Base-by-base conservation (phyloP, 1,140 invertebrate genomes). In the Atta colombica region DNA sequence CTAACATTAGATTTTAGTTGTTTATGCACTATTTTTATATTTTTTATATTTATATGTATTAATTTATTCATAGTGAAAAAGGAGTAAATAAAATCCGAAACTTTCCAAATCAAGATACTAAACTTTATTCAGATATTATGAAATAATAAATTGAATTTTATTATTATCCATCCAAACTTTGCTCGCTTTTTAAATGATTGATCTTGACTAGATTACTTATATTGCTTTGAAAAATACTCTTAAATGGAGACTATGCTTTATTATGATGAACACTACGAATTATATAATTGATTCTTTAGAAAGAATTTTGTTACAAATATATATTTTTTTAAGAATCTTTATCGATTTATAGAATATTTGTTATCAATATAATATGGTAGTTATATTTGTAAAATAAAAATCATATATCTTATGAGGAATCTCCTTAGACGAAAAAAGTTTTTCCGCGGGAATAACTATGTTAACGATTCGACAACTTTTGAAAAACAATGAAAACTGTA, bases 401-500 rank as follows among this genome's bases (percentile, higher is more conserved):
- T 72, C 21, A 45, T 31, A 72, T 18, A 55, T 28, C 8, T 10
- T 35, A 10, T 45, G 12, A 1, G 45, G 14, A 18, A 25, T 16
- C 35, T 58, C 8, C 8, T 80, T n/a, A 58, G 12, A 21, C 4
- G 21, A 81, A 55, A 28, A 45, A 72, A 80, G 10, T 18, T 58
- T 71, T 6, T 58, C 12, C 25, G 31, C 18, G 1, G 51, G 31
- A 51, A n/a, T 81, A 77, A 85, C 60, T 39, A 18, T 60, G 58
- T 53, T 35, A 35, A 58, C 10, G 45, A 35, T 14, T 35, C 21
- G 51, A 85, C 25, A 60, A 85, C 60, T 75, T 85, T 85, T 31
- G 74, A 77, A 65, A 85, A 80, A 65, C 49, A 85, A 53, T 5
- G 53, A 82, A 35, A 72, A 74, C 49, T 82, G 55, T 82, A 10